phyloP scores from a whole-genome alignment of 1,140 invertebrate genomes.

The Dinothrombium tinctorium region DNA sequence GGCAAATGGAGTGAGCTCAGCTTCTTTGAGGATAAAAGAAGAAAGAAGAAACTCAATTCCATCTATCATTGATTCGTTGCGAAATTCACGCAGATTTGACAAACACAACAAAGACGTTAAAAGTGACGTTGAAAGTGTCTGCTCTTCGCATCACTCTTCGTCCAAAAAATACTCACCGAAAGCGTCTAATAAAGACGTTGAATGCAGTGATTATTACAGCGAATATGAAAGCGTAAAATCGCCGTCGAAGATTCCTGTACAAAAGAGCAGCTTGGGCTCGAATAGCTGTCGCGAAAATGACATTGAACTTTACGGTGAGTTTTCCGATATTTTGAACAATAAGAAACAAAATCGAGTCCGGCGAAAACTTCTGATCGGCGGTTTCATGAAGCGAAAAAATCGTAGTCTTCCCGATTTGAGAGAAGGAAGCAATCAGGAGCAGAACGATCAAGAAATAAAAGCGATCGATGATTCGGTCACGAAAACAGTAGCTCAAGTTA shows the following conservation, averaged over 20 bases:
- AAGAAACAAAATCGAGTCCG: constrained; percentile 77
- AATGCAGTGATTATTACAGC: constrained; percentile 15
- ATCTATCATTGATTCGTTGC: background rate
- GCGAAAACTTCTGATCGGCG: constrained; percentile 57
- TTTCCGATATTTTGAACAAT: background rate
- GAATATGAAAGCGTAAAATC: constrained; percentile 14
- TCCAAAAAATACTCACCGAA: background rate
- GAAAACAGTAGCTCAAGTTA: constrained; percentile 8
- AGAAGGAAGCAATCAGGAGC: constrained; percentile 22
- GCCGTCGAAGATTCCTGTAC: constrained; percentile 28
- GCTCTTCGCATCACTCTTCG: background rate
- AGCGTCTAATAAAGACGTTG: constrained; percentile 11
- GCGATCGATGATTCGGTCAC: constrained; percentile 11
- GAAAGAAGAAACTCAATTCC: background rate
- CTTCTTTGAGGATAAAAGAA: background rate
- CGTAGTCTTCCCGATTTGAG: constrained; percentile 70
- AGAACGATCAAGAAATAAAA: background rate
- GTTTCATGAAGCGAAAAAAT: constrained; percentile 61
- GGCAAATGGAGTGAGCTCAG: no score
- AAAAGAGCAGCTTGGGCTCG: constrained; percentile 10
- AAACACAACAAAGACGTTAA: background rate
- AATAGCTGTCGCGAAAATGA: background rate
- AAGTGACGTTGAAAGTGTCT: background rate
- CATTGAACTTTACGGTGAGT: background rate
- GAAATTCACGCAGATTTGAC: no score